Evolutionary conservation across 2,113 vertebrate genomes (phyloP).

Genomic region (Cinclus mexicanus): DNA sequence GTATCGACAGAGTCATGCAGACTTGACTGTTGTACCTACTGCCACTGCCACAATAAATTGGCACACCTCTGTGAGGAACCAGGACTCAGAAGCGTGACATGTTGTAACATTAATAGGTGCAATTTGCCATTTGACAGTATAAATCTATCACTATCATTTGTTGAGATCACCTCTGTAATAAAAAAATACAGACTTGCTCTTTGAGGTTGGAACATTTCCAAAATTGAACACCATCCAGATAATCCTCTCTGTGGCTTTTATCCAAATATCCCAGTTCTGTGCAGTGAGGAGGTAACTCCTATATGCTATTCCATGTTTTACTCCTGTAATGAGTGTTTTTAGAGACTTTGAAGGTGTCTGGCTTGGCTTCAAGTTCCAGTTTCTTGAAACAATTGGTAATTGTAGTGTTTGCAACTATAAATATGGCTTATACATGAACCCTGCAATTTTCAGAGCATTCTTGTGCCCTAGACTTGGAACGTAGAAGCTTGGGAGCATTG

Average conservation of each 20-base stretch:
- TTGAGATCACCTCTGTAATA: neutral
- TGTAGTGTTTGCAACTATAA: neutral
- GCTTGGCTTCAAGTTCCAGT: constrained; percentile 5
- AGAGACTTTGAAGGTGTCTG: neutral
- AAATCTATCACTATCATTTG: neutral
- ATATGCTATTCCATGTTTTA: neutral
- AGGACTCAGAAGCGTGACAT: neutral
- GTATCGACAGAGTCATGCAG: neutral
- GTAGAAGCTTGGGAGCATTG: neutral
- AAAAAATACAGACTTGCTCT: neutral
- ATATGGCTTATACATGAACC: neutral
- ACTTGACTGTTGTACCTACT: neutral
- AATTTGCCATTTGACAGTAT: neutral
- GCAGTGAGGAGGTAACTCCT: neutral
- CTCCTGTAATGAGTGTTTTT: constrained; percentile 14
- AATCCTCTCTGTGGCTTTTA: constrained; percentile 8
- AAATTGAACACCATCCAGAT: constrained; percentile 17
- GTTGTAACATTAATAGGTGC: neutral
- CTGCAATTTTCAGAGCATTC: constrained; percentile 26
- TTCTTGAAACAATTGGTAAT: constrained; percentile 49
- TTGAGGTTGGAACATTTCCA: neutral
- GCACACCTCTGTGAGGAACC: neutral
- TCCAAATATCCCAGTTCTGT: neutral
- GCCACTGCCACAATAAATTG: neutral
- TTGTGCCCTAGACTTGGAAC: neutral